Base-by-base conservation (phyloP, 53 echinoderm and acorn worm genomes). In the Holothuria scabra region DNA sequence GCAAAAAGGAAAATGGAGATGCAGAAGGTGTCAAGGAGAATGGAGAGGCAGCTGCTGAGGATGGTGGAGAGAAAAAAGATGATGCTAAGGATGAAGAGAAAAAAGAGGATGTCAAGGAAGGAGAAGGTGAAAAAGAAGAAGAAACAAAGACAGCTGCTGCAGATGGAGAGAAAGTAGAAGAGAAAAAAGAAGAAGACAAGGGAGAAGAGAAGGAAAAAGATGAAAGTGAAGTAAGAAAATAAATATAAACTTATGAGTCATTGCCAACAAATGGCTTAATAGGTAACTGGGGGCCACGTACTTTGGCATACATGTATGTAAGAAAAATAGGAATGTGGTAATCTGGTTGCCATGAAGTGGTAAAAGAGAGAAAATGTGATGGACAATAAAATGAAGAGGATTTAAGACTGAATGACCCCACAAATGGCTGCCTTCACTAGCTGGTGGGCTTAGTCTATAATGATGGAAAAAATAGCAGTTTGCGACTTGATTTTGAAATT, bases 11-110 rank as follows among this genome's bases (percentile, higher is more conserved):
- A 13, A 65, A 59, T 13, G 83, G 82, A 21, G 81, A 37, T 29
- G 85, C 79, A 28, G 74, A 33, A 12, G 80, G 38, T 35, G 65
- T 60, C 28, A 81, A 85, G 55, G 90, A 76, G 21, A 76, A 69
- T 44, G 68, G 68, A 21, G 70, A 67, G 20, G 69, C 67, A 8
- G 83, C 62, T 55, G 65, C 61, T 44, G 87, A 62, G 80, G 44
- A 62, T 28, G 88, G 85, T 32, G 88, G 83, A 35, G 66, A 86
- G 32, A 76, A 69, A 56, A 80, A 74, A n/a, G 87, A 57, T 13
- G 81, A 67, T 26, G 82, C 81, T 44, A 88, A 85, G 72, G 83
- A 78, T n/a, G 87, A 68, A 30, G 67, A 71, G 72, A 13, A 33
- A 35, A 56, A 67, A 16, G 87, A 57, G 6, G 81, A 67, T 26